phyloP scores from a whole-genome alignment of 2,113 vertebrate genomes.

The Engystomops pustulosus region DNA sequence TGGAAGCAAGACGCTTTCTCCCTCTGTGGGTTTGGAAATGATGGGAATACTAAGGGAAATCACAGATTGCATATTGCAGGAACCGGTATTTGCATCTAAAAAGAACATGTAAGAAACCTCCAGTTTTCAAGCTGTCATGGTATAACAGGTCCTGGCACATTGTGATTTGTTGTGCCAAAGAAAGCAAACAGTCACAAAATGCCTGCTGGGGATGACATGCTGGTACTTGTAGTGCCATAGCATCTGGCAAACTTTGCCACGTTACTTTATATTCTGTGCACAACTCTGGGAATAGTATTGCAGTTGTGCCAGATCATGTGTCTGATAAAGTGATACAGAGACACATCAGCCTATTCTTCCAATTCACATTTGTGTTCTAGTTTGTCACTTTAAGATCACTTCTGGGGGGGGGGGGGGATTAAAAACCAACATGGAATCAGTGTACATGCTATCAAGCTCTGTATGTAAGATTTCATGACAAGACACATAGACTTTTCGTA shows the following conservation, averaged over 20 bases:
- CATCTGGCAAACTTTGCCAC: not conserved
- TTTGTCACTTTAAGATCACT: too few relatives aligned
- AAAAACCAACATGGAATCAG: too few relatives aligned
- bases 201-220: not conserved
- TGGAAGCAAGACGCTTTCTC: constrained; percentile 28
- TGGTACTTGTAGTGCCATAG: constrained; percentile 8
- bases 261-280: not conserved
- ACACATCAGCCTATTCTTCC: too few relatives aligned
- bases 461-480: too few relatives aligned
- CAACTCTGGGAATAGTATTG: not conserved
- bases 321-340: too few relatives aligned
- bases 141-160: constrained; percentile 23
- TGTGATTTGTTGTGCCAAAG: constrained; percentile 6
- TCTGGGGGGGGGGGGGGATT: too few relatives aligned
- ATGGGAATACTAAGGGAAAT: constrained; percentile 10
- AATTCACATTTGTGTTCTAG: too few relatives aligned
- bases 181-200: not conserved
- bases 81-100: constrained; percentile 39
- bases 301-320: not conserved
- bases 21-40: constrained; percentile 33
- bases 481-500: too few relatives aligned
- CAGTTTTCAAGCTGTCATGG: constrained; percentile 19
- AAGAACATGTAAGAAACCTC: constrained; percentile 15
- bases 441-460: too few relatives aligned
- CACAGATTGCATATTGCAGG: constrained; percentile 24